Evolutionary conservation across 1,140 invertebrate species (phyloP).

Genomic region (Ceratitis capitata): DNA sequence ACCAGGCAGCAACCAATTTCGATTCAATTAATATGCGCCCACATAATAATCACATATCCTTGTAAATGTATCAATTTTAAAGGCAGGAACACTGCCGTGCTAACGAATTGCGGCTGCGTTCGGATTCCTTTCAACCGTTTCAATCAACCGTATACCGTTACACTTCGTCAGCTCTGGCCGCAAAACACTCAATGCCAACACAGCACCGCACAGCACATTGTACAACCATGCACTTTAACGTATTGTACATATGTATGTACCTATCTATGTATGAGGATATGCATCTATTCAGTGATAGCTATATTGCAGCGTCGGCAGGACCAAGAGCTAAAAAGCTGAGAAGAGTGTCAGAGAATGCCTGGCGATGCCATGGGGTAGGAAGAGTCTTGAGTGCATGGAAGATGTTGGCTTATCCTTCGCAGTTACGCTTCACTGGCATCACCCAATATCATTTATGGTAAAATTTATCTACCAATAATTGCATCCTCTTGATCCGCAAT

Average conservation of each 20-base stretch:
- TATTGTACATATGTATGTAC: too few species aligned
- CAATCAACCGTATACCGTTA: neutral
- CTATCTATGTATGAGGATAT: too few species aligned
- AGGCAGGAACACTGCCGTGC: neutral
- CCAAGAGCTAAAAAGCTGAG: neutral
- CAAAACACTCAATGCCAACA: neutral
- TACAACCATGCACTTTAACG: too few species aligned
- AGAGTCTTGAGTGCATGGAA: neutral
- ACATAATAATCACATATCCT: conserved; percentile 34
- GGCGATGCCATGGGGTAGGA: neutral
- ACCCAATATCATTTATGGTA: conserved; percentile 37
- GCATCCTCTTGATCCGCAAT: conserved; percentile 20
- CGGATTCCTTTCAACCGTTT: neutral
- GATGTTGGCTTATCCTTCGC: conserved; percentile 10
- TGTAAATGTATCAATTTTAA: conserved; percentile 30
- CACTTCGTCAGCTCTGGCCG: neutral
- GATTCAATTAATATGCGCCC: conserved; percentile 35
- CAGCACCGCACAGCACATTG: neutral
- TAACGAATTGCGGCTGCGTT: neutral
- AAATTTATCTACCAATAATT: conserved; percentile 38
- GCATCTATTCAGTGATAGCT: conserved; percentile 11
- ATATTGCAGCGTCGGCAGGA: neutral
- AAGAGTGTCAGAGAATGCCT: neutral
- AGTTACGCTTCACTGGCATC: neutral
- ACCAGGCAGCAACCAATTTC: neutral